phyloP scores from a whole-genome alignment of 2,888 invertebrate genomes.

The Drosophila koepferae region DNA sequence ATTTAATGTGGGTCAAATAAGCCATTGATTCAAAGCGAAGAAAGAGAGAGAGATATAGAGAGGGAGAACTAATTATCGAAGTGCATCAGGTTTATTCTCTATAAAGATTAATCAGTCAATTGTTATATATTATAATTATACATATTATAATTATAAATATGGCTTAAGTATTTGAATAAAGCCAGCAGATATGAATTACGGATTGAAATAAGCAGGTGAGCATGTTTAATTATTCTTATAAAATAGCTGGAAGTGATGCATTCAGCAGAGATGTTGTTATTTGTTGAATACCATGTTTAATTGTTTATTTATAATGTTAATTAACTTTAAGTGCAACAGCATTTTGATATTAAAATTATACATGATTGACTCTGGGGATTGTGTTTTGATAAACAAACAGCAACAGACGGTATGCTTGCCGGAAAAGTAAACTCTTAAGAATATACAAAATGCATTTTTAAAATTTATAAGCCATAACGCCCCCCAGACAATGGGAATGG shows the following conservation, averaged over 20 bases:
- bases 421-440: conserved; percentile 45
- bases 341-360: conserved; percentile 45
- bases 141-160: no score
- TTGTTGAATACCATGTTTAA: background rate
- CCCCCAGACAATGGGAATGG: conserved; percentile 44
- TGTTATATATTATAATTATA: no score
- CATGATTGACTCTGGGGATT: conserved; percentile 59
- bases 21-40: no score
- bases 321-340: background rate
- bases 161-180: no score
- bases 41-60: no score
- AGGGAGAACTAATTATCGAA: no score
- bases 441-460: conserved; percentile 56
- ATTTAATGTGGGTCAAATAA: no score
- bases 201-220: background rate
- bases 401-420: conserved; percentile 62
- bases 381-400: conserved; percentile 67
- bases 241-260: background rate
- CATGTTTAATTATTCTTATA: background rate
- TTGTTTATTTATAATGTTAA: conserved; percentile 1
- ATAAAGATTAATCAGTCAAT: no score
- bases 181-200: no score
- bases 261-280: background rate
- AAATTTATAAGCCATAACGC: conserved; percentile 78
- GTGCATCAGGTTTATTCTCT: no score